These are phyloP conservation scores for Trigoniulus corallinus DNA, from an alignment of 1,140 invertebrate species.

Conservation along the genomic window DNA sequence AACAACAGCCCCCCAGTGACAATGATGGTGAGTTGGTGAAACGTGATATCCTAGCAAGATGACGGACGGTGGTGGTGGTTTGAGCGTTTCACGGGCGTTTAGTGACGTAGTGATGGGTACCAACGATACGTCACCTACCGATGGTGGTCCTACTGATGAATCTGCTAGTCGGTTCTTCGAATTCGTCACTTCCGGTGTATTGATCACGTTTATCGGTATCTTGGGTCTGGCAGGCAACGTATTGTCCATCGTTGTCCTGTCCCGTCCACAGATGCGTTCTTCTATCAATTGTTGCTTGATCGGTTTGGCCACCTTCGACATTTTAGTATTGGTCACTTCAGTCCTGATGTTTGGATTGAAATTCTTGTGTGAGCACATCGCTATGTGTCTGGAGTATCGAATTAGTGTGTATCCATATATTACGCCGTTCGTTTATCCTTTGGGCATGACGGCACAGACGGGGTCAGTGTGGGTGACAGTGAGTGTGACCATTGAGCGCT, in stretches of 20 bases:
- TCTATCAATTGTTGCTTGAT: constrained; percentile 86
- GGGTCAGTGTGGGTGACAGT: constrained; percentile 89
- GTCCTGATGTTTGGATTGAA: constrained; percentile 72
- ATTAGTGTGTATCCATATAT: constrained; percentile 54
- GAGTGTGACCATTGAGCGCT: constrained; percentile 86
- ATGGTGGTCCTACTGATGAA: not conserved
- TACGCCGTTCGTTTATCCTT: constrained; percentile 64
- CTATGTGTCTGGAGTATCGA: constrained; percentile 54
- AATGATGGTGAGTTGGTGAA: too few species aligned
- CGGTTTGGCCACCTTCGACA: constrained; percentile 78
- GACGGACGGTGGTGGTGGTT: too few species aligned
- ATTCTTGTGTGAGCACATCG: constrained; percentile 62
- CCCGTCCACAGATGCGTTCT: constrained; percentile 78
- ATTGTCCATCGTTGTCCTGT: constrained; percentile 76
- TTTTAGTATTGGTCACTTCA: constrained; percentile 66
- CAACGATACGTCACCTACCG: not conserved
- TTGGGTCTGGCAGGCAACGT: constrained; percentile 77
- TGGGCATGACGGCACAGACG: constrained; percentile 69
- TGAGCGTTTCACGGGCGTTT: too few species aligned
- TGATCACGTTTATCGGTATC: constrained; percentile 60
- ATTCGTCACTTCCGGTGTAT: constrained; percentile 66
- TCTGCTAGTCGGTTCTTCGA: constrained; percentile 36
- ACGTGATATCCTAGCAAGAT: too few species aligned
- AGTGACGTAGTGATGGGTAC: not conserved
- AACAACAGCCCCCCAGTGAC: too few species aligned